phyloP scores from a whole-genome alignment of 2,888 invertebrate species.

The Thumatha senex region DNA sequence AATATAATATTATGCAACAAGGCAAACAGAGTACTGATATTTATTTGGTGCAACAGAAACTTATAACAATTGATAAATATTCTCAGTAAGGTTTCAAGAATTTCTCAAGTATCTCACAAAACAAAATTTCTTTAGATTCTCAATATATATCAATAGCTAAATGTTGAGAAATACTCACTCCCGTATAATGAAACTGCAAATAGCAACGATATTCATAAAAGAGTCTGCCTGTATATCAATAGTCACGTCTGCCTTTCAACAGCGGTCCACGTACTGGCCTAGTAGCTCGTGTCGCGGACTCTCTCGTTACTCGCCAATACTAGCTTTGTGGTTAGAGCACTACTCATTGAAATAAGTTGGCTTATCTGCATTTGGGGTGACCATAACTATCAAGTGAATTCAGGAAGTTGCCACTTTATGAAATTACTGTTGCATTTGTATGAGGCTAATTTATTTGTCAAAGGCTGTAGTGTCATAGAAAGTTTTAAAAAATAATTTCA shows the following conservation, averaged over 20 bases:
- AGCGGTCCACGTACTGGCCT: conserved; percentile 45
- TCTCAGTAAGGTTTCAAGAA: too few species aligned
- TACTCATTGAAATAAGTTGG: conserved; percentile 56
- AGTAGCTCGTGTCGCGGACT: conserved; percentile 30
- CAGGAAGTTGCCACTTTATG: conserved; percentile 1
- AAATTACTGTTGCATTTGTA: background rate
- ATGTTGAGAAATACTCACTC: background rate
- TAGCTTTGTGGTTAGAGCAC: conserved; percentile 53
- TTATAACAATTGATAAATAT: too few species aligned
- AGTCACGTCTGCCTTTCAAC: conserved; percentile 54
- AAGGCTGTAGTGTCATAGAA: background rate
- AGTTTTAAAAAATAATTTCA: too few species aligned
- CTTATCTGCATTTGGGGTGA: conserved; percentile 40
- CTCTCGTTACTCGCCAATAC: conserved; percentile 44
- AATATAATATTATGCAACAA: too few species aligned
- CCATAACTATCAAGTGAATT: conserved; percentile 9
- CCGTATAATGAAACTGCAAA: background rate
- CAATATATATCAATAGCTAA: too few species aligned
- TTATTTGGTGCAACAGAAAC: too few species aligned
- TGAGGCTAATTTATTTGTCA: background rate
- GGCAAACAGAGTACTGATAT: too few species aligned
- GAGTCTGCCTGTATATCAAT: conserved; percentile 19
- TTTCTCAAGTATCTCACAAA: too few species aligned
- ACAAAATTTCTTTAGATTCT: too few species aligned
- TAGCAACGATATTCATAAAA: conserved; percentile 10